Evolutionary conservation across 2,888 invertebrate species (phyloP), one percentile per base, ranked within the genome.

Genomic region (Drosophila paucipuncta): DNA sequence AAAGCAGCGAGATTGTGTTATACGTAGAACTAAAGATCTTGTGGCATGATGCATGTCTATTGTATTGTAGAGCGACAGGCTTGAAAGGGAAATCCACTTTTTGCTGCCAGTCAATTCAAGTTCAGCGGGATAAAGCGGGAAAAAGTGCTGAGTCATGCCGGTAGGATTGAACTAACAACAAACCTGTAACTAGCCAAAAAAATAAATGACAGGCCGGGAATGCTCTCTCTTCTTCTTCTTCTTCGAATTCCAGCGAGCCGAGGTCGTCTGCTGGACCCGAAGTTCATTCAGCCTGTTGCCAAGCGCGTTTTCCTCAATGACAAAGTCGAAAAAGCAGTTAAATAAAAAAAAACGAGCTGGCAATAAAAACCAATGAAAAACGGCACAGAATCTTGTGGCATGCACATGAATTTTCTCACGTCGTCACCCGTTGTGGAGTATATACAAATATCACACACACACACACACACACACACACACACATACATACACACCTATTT

Each of bases 371-470:
- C 68, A 73, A 80, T 78, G 71, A 82, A 83, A 83, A 85, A 83
- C 85, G 85, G 82, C 83, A 89, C 89, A 86, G 79, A 86, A 85
- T 89, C 18, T 83, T 87, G 85, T 87, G 82, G 87, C 85, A 89
- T 85, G 85, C 82, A 85, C 90, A 89, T 87, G 87, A 80, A 82
- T 85, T 89, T 87, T 89, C 88, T 87, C 86, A 89, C 89, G 89
- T 87, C 89, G 87, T 62, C 86, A 85, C 78, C 82, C 53, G 68
- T 72, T 60, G 62, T 74, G 52, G 60, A 47, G 2, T 43, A 68
- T 59, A 73, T 50, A 62, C 60, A 62, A 18, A 28, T 35, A 31
- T 37, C 13, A 22, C 0, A 31, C 5, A 35, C 6, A 28, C 7
- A 4, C 4, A 25, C 39, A 4, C n/a, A 25, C 37, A 3, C 13